Conservation (phyloP, 2,113 vertebrate species). For the Bufo bufo region DNA sequence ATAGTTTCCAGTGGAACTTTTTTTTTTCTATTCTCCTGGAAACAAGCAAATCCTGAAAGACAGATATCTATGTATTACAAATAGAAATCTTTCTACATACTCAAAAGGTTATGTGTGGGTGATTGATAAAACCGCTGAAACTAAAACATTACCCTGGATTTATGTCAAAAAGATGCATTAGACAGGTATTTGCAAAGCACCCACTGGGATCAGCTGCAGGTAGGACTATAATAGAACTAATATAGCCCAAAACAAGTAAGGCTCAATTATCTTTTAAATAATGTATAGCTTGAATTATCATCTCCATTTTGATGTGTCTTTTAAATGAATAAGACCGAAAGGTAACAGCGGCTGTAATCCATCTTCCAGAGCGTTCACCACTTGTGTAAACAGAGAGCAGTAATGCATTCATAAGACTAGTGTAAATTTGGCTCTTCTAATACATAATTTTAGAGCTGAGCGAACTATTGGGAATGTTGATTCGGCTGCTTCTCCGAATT, state of each 20-base stretch:
- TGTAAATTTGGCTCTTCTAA: neutral
- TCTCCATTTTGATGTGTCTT: neutral
- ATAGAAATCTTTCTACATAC: neutral
- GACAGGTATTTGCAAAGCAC: constrained; percentile 12
- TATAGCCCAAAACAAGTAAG: constrained; percentile 4
- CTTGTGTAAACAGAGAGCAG: neutral
- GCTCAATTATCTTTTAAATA: constrained; percentile 16
- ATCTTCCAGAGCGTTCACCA: neutral
- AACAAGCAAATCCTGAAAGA: constrained; percentile 17
- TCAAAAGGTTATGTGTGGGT: constrained; percentile 13
- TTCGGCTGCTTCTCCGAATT: no score
- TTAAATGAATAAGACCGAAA: neutral
- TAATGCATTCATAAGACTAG: neutral
- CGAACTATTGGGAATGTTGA: no score
- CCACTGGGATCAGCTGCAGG: neutral
- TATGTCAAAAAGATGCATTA: constrained; percentile 30
- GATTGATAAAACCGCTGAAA: neutral
- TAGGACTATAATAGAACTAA: constrained; percentile 11
- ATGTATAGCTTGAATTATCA: neutral
- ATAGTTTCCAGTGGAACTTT: constrained; percentile 23
- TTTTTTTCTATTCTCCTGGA: constrained; percentile 13
- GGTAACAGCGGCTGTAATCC: neutral
- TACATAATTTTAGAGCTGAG: neutral
- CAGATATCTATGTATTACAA: neutral
- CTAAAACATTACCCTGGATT: constrained; percentile 22